Evolutionary conservation across 2,888 invertebrate species (phyloP).

Genomic region (Stenichneumon culpator): DNA sequence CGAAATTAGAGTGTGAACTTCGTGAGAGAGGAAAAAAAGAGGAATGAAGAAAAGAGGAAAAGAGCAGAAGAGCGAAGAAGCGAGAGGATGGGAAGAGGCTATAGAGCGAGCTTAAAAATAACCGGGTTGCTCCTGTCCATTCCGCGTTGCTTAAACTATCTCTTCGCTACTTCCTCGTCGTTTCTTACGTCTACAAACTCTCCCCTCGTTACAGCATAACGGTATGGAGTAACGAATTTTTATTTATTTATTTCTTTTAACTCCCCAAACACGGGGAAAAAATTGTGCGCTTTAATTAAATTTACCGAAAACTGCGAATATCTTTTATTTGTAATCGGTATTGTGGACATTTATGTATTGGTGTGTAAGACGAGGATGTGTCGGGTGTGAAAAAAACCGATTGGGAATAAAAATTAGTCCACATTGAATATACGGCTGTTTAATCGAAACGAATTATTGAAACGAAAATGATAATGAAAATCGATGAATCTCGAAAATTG

Average conservation of each 20-base stretch:
- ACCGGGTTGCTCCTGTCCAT: constrained; percentile 61
- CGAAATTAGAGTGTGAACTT: constrained; percentile 57
- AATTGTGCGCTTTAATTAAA: not conserved
- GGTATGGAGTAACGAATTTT: not conserved
- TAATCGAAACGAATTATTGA: not conserved
- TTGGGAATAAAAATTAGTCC: too few relatives aligned
- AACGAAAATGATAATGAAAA: too few relatives aligned
- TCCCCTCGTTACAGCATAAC: constrained; percentile 47
- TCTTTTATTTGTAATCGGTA: too few relatives aligned
- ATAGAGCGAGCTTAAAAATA: constrained; percentile 61
- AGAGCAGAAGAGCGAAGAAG: constrained; percentile 27
- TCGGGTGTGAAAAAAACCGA: too few relatives aligned
- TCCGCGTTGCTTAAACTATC: constrained; percentile 45
- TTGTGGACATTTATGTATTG: too few relatives aligned
- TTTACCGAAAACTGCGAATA: not conserved
- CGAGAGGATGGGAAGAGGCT: constrained; percentile 59
- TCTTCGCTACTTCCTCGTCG: constrained; percentile 22
- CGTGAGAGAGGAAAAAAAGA: constrained; percentile 17
- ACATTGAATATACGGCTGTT: not conserved
- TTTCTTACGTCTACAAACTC: constrained; percentile 33
- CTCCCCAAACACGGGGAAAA: not conserved
- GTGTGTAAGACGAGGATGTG: too few relatives aligned
- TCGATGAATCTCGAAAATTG: too few relatives aligned
- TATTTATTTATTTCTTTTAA: not conserved
- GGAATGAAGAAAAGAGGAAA: constrained; percentile 22